Evolutionary conservation across 2,888 invertebrate species (phyloP).

Genomic region (Abrostola tripartita): DNA sequence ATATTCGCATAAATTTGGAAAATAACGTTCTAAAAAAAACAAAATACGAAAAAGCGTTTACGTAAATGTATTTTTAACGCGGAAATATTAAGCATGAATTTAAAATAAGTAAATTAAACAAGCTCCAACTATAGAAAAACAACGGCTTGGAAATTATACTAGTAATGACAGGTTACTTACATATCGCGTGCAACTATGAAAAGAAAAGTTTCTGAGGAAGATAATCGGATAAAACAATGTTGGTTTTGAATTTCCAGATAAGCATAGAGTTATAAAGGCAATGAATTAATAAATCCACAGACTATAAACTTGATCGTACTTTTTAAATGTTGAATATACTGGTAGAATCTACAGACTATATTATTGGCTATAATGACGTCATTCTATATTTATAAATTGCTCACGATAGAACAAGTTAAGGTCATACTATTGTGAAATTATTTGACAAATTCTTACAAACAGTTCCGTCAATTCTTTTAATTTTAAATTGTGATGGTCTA

Average conservation of each 20-base stretch:
- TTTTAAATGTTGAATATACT: conserved; percentile 20
- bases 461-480: conserved; percentile 24
- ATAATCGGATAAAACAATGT: conserved; percentile 32
- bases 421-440: conserved; percentile 45
- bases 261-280: conserved; percentile 16
- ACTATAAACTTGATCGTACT: conserved; percentile 27
- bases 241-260: conserved; percentile 34
- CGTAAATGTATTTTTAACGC: not conserved
- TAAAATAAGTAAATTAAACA: not conserved
- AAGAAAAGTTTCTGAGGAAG: conserved; percentile 26
- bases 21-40: not conserved
- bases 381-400: conserved; percentile 38
- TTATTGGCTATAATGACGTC: conserved; percentile 41
- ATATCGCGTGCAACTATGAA: conserved; percentile 35
- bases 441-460: conserved; percentile 41
- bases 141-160: conserved; percentile 7
- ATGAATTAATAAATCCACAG: conserved; percentile 30
- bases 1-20: not conserved
- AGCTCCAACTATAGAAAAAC: conserved; percentile 3
- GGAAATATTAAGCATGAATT: not conserved
- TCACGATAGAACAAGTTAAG: conserved; percentile 38
- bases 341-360: conserved; percentile 32
- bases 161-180: conserved; percentile 17
- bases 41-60: not conserved
- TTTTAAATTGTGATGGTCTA: conserved; percentile 28